These are phyloP conservation scores for Helobdella robusta DNA, from an alignment of 2,888 invertebrate species.

Conservation along the genomic window DNA sequence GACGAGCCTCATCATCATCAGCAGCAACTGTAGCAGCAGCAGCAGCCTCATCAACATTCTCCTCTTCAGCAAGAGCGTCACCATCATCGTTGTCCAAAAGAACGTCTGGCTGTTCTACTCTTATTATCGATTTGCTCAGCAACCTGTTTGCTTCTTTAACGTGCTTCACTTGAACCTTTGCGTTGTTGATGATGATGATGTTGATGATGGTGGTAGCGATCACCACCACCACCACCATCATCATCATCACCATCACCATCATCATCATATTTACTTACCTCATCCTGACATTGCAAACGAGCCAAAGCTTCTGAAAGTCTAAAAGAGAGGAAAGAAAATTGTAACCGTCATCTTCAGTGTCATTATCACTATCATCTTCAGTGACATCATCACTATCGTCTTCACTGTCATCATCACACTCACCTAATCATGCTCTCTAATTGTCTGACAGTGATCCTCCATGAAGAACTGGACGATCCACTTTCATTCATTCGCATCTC, in stretches of 20 bases:
- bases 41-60: no score
- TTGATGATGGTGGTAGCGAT: no score
- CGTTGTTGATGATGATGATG: neutral
- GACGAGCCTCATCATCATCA: no score
- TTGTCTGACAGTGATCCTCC: constrained; percentile 94
- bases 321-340: no score
- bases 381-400: neutral
- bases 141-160: constrained; percentile 82
- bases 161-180: constrained; percentile 65
- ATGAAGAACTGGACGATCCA: constrained; percentile 63
- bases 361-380: no score
- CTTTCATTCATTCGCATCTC: constrained; percentile 72
- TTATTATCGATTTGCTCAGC: constrained; percentile 87
- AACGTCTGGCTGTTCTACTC: constrained; percentile 94
- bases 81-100: constrained; percentile 68
- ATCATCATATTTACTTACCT: no score
- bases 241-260: no score
- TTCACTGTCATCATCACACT: no score
- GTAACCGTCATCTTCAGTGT: no score
- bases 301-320: constrained; percentile 93
- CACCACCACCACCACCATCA: no score
- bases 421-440: constrained; percentile 86
- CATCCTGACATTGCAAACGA: constrained; percentile 83
- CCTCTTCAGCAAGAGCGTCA: neutral
- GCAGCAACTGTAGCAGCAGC: no score